Conservation (phyloP, 1,140 invertebrate genomes). For the Cataglyphis hispanica region DNA sequence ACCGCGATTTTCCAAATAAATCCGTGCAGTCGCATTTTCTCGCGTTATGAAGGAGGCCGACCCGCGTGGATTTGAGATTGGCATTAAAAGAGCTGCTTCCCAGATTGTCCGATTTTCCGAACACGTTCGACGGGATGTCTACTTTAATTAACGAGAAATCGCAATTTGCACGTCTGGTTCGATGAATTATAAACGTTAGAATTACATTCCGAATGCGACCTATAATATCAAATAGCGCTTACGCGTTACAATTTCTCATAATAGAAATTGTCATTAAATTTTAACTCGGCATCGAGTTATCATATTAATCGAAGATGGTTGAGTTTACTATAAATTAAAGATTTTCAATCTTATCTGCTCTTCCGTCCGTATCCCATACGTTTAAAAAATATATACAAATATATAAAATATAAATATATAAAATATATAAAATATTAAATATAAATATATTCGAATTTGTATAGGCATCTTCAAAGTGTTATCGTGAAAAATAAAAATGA, state of each 20-base stretch:
- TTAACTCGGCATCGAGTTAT: background rate
- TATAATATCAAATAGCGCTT: conserved; percentile 24
- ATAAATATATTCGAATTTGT: background rate
- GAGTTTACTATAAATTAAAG: background rate
- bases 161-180: conserved; percentile 19
- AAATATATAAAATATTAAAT: too few relatives aligned
- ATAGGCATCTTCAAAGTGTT: background rate
- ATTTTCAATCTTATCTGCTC: background rate
- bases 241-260: background rate
- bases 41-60: conserved; percentile 34
- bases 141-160: conserved; percentile 38
- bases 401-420: too few relatives aligned
- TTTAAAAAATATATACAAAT: too few relatives aligned
- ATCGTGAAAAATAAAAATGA: background rate
- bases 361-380: background rate
- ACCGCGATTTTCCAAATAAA: conserved; percentile 60
- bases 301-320: background rate
- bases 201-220: background rate
- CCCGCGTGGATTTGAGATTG: conserved; percentile 29
- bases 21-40: conserved; percentile 22
- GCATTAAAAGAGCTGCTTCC: conserved; percentile 36
- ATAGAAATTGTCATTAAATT: conserved; percentile 36
- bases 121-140: background rate
- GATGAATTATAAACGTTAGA: conserved; percentile 38
- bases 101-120: conserved; percentile 21